Percentiles rank a stretch among this genome's conserved stretches.
Evolutionary conservation across 1,140 invertebrate species (phyloP).

Genomic region (Dendrolimus kikuchii): DNA sequence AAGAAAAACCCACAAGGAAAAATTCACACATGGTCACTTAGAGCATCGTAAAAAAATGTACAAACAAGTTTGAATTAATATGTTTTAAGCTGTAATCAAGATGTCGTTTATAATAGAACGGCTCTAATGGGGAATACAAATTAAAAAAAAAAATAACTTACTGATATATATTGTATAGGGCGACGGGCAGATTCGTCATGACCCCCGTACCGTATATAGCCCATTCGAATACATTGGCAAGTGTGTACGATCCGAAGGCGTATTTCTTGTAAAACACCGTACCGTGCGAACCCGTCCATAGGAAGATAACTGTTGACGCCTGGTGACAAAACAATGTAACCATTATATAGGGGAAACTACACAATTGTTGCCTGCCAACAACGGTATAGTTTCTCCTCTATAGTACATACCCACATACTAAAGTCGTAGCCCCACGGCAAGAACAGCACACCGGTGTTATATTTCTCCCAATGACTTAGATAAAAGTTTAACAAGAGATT

Average conservation of each 20-base stretch:
- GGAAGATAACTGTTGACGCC: constrained; percentile 58
- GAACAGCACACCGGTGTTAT: constrained; percentile 97
- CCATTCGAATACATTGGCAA: constrained; percentile 87
- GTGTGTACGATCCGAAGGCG: constrained; percentile 78
- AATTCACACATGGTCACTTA: no score
- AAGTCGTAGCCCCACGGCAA: constrained; percentile 97
- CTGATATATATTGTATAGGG: constrained; percentile 91
- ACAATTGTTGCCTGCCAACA: no score
- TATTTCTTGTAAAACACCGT: constrained; percentile 88
- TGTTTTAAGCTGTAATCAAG: no score
- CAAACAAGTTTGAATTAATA: no score
- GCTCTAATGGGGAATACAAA: no score
- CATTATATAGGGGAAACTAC: no score
- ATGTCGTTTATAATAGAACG: no score
- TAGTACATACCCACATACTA: constrained; percentile 85
- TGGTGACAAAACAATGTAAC: constrained; percentile 20
- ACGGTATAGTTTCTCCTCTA: constrained; percentile 2
- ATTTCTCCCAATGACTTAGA: constrained; percentile 97
- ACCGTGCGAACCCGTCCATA: constrained; percentile 79
- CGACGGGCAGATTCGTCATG: constrained; percentile 88
- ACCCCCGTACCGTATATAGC: constrained; percentile 88
- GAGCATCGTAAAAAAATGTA: no score
- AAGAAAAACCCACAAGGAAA: no score
- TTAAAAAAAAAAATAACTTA: no score
- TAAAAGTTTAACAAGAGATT: constrained; percentile 94